phyloP scores from a whole-genome alignment of 2,113 vertebrate genomes.

The Oxygymnocypris stewartii region DNA sequence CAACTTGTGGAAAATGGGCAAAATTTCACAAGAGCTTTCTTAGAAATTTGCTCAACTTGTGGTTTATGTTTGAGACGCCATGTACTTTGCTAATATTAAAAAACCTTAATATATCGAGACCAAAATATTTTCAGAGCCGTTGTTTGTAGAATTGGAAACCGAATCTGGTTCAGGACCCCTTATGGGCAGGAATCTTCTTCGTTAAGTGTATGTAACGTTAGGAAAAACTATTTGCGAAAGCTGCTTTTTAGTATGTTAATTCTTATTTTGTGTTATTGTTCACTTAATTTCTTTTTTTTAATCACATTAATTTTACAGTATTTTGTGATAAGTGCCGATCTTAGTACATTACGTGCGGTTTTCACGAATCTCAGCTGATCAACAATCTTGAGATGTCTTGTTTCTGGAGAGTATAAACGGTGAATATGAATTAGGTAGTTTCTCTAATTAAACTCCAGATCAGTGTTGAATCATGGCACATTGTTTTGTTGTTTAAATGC shows the following conservation, averaged over 20 bases:
- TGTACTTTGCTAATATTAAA: not conserved
- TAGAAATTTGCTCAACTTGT: not conserved
- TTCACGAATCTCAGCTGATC: not conserved
- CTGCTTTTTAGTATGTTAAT: not conserved
- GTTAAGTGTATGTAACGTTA: conserved; percentile 13
- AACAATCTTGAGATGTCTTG: not conserved
- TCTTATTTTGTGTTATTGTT: conserved; percentile 9
- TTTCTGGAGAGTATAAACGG: not conserved
- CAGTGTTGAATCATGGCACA: not conserved
- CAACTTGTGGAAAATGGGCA: too few relatives aligned
- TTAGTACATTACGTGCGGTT: not conserved
- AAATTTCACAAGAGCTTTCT: too few relatives aligned
- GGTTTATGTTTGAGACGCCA: not conserved
- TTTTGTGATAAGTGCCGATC: not conserved
- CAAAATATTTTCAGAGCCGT: conserved; percentile 62
- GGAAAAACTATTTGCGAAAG: not conserved
- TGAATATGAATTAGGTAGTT: not conserved
- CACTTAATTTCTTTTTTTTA: not conserved
- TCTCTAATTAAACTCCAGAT: not conserved
- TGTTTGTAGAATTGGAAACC: conserved; percentile 46
- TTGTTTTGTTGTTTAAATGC: not conserved
- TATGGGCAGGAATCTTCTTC: not conserved
- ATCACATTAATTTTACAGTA: not conserved
- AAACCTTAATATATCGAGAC: conserved; percentile 60
- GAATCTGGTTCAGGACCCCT: conserved; percentile 37